Base-by-base conservation (phyloP, 2,888 invertebrate genomes). In the Tolmerus cingulatus region DNA sequence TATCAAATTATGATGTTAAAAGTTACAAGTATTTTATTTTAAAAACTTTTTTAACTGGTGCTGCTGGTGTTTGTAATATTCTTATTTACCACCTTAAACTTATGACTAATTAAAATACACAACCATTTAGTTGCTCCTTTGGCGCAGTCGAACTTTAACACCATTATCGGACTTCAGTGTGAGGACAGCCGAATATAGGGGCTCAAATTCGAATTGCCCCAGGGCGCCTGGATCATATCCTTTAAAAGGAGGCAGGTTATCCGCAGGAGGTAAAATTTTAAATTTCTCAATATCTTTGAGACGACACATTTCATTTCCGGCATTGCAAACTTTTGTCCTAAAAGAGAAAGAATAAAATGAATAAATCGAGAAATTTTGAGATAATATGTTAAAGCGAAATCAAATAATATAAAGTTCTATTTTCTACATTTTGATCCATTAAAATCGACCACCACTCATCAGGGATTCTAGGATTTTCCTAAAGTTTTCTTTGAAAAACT, bases 281-380 rank as follows among this genome's bases (percentile, higher is more conserved):
- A 94, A 95, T 92, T 91, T 85, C 93, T 93, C 16, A 95, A 90
- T 7, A 95, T 89, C 89, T 93, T 93, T 0, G 94, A 93, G 2
- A 95, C 87, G 0, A 92, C 91, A 0, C 93, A 91, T 90, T 95
- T 95, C 89, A 95, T 91, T 90, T 94, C 94, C 90, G 94, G 90
- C 91, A 94, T 92, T 66, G 92, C 94, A 90, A 92, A 93, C 90
- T 93, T 93, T 90, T 94, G 93, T 79, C 93, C 93, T 87, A 57
- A 5, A 82, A 87, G 5, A 16, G 34, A 43, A 77, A 3, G n/a
- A 19, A 19, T 55, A 55, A n/a, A 19, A 66, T 27, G 12, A 23
- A 66, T 66, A 66, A 66, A 66, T 4, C 1, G 66, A 27, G 12
- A 66, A 66, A 27, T 66, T 66, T 3, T 1, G 4, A 66, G 23